These are phyloP conservation scores for Sesamia nonagrioides DNA, from an alignment of 1,140 invertebrate genomes.

Conservation along the genomic window DNA sequence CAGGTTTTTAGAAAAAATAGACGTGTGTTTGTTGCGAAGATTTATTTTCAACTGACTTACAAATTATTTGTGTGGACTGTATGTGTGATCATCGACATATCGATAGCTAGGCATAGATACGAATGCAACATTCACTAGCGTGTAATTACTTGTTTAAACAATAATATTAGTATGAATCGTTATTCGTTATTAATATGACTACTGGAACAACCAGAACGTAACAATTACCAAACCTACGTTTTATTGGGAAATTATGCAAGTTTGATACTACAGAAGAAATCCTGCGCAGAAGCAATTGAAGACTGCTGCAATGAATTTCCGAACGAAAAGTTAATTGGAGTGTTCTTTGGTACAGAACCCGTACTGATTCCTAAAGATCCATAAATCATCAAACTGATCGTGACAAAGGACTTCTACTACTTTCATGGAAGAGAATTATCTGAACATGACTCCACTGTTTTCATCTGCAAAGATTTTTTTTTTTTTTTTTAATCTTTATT, in stretches of 20 bases:
- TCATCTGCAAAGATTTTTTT: slow-evolving; percentile 89
- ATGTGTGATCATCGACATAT: too few species aligned
- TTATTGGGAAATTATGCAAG: slow-evolving; percentile 80
- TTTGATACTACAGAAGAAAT: slow-evolving; percentile 65
- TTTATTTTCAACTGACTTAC: too few species aligned
- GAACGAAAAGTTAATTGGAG: slow-evolving; percentile 75
- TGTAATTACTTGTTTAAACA: too few species aligned
- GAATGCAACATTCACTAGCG: too few species aligned
- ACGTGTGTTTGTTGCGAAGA: too few species aligned
- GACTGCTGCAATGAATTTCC: slow-evolving; percentile 66
- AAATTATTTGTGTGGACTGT: too few species aligned
- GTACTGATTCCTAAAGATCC: slow-evolving; percentile 81
- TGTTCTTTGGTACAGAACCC: slow-evolving; percentile 77
- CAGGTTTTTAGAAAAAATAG: too few species aligned
- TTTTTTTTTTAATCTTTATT: too few species aligned
- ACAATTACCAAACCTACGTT: slow-evolving; percentile 68
- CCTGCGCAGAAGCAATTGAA: slow-evolving; percentile 51
- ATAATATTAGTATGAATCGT: too few species aligned
- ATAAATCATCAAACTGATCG: slow-evolving; percentile 83
- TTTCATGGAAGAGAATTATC: slow-evolving; percentile 84
- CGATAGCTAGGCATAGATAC: too few species aligned
- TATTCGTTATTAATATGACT: too few species aligned
- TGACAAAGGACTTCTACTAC: slow-evolving; percentile 86
- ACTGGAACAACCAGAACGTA: slow-evolving; percentile 78
- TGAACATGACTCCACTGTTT: slow-evolving; percentile 88